phyloP scores from a whole-genome alignment of 2,797 vertebrate genomes.

The Rhinogobio ventralis region DNA sequence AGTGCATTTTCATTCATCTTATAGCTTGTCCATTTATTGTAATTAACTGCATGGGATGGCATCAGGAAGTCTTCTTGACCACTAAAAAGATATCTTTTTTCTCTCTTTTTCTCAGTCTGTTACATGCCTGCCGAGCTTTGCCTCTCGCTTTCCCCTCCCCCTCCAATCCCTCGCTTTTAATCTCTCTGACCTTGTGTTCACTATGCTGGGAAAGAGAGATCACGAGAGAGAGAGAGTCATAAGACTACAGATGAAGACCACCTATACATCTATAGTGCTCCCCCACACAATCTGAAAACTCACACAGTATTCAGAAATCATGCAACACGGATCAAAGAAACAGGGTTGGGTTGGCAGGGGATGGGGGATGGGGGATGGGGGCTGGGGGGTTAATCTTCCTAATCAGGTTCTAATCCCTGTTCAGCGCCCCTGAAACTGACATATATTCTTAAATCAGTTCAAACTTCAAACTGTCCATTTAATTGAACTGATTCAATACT shows the following conservation, averaged over 20 bases:
- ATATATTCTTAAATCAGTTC: not conserved
- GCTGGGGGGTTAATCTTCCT: too few species aligned
- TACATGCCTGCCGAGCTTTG: slow-evolving; percentile 23
- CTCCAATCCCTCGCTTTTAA: slow-evolving; percentile 54
- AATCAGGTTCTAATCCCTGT: not conserved
- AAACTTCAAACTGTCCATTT: not conserved
- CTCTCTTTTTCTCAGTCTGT: not conserved
- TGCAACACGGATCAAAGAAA: not conserved
- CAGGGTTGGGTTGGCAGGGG: too few species aligned
- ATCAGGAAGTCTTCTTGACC: not conserved
- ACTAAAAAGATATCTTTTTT: not conserved
- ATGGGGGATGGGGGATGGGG: not conserved
- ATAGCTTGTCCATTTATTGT: not conserved
- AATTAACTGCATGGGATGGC: not conserved
- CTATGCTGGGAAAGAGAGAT: slow-evolving; percentile 36
- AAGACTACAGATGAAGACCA: slow-evolving; percentile 43
- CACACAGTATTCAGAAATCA: not conserved
- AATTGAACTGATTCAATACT: not conserved
- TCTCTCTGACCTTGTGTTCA: slow-evolving; percentile 57
- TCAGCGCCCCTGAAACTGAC: not conserved
- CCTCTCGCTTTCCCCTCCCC: slow-evolving; percentile 28
- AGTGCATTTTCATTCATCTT: not conserved
- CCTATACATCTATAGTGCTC: slow-evolving; percentile 1
- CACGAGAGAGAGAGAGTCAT: slow-evolving; percentile 47
- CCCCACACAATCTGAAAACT: slow-evolving; percentile 6